phyloP scores from a whole-genome alignment of 2,113 vertebrate species.

The Passer montanus region DNA sequence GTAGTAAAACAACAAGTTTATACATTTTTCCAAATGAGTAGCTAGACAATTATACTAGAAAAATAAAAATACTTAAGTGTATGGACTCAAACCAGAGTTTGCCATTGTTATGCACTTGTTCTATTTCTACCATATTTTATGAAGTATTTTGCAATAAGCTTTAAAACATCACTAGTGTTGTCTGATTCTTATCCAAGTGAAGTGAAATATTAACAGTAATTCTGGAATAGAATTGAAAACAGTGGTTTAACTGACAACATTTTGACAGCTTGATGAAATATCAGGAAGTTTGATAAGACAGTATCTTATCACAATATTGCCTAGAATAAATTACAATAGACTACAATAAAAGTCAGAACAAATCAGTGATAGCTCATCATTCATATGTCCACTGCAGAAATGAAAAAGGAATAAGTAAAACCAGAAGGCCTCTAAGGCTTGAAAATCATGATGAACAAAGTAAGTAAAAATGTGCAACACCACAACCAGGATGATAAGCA shows the following conservation, averaged over 20 bases:
- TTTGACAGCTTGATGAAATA: background rate
- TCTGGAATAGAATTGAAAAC: background rate
- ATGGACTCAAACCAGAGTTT: background rate
- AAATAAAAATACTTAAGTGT: background rate
- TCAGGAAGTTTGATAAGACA: background rate
- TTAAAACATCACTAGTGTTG: background rate
- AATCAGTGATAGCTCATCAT: background rate
- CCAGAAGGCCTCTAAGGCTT: background rate
- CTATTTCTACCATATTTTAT: background rate
- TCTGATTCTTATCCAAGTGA: background rate
- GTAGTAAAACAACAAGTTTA: background rate
- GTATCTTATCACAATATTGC: background rate
- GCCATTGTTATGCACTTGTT: background rate
- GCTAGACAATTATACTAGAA: background rate
- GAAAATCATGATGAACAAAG: background rate
- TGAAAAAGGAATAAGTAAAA: background rate
- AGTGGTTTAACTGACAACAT: background rate
- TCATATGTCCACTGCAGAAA: background rate
- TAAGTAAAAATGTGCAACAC: background rate
- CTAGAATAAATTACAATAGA: background rate
- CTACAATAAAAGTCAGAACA: background rate
- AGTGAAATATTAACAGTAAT: background rate
- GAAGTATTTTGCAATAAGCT: background rate
- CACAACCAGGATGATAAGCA: background rate
- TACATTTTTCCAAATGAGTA: background rate